Evolutionary conservation across 2,888 invertebrate genomes (phyloP), one percentile per base, ranked within the genome.

Genomic region (Ectemnius continuus): DNA sequence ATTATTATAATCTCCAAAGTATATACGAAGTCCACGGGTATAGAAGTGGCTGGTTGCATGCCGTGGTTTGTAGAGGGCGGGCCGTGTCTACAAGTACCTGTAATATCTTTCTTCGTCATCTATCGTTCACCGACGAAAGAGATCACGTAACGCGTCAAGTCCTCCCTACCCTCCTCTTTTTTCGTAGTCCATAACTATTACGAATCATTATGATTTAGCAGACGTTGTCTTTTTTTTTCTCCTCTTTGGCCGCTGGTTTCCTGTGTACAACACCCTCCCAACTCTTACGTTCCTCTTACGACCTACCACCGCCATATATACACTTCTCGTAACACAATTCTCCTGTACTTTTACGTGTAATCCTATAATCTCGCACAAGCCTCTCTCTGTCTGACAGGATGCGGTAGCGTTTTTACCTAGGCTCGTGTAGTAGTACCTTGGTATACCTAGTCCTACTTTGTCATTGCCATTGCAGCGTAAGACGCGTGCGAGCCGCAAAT

Each of bases 41-140:
- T 63, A 78, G 75, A 75, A 69, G 73, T 65, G 63, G 75, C 64
- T 75, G 79, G 78, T 81, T 86, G 85, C 83, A 86, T 85, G 85
- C 71, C 78, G 78, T 81, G 80, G 75, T 79, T 76, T 78, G 61
- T 73, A 72, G 80, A 76, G 78, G 79, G 75, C 81, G 78, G 79
- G 75, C 81, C 75, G 75, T 82, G 74, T 76, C 75, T 73, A 76
- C 64, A 75, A 78, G 72, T 79, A 77, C 77, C 78, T 80, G 75
- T 80, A 78, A 73, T 61, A 67, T 73, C 61, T 79, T 77, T 68
- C 69, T 73, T 60, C 72, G 65, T 72, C 61, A 70, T 47, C 68
- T 73, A 67, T 73, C 73, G 57, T 76, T 59, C 71, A 52, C 70
- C 59, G 67, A 59, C 45, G 58, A 36, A 36, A 36, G 61, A 52